Base-by-base conservation (phyloP, 2,888 invertebrate genomes). In the Calameuta idolon region DNA sequence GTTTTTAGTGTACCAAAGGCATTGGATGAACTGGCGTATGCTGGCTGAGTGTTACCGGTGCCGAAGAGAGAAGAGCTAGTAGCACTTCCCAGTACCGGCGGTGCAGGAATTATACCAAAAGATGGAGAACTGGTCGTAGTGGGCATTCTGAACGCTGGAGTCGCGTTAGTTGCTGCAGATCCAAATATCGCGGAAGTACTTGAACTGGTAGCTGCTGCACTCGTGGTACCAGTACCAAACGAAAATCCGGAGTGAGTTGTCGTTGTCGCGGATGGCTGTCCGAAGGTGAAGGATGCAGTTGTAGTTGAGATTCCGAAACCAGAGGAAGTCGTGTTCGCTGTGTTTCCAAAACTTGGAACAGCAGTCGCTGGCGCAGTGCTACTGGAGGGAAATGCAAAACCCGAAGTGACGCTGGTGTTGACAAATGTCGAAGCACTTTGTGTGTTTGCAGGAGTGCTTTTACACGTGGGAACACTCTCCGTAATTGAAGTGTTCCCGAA, bases 1-100 rank as follows among this genome's bases (percentile, higher is more conserved):
- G 83, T 86, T 71, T 82, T 86, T 1, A 85, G 82, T 1, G 82
- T 23, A 12, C 84, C 85, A 71, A 89, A 88, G 0, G 84, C 69
- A 40, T 76, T 77, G 4, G 78, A 23, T 33, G 79, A 76, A 0
- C 69, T 73, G 34, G 79, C 35, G 12, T 69, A 78, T 23, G 75
- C 75, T 75, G 74, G 37, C 37, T n/a, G 77, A 33, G 75, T 75
- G 11, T 78, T 77, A 35, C 69, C 37, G 69, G 79, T 75, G 31
- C 77, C 73, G 12, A 79, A 69, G 37, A 75, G 71, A 71, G 76
- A n/a, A 69, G 80, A 40, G 23, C 69, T 73, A 1, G 77, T 69
- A n/a, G 81, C 35, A 4, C 79, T 79, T 2, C 81, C 79, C 35
- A 87, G 87, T 37, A 85, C 71, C 35, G 77, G 79, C 2, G 84